Conservation (phyloP, 2,888 invertebrate genomes). For the Acronicta aceris region DNA sequence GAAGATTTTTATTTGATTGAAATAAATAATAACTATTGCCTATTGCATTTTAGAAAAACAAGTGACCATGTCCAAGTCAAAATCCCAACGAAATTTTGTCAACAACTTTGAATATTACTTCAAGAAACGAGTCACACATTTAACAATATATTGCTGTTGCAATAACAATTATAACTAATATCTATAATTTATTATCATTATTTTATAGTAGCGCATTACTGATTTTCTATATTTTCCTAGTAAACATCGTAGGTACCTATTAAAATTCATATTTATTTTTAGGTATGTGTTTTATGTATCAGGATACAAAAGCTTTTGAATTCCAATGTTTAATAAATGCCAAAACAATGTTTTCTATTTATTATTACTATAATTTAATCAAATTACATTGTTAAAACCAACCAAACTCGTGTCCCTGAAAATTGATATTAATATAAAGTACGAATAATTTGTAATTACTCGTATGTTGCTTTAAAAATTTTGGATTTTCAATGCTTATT, state of each 20-base stretch:
- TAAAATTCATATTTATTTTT: neutral
- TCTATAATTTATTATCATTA: slow-evolving; percentile 14
- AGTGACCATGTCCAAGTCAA: slow-evolving; percentile 38
- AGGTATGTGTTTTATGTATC: neutral
- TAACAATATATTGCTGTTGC: slow-evolving; percentile 39
- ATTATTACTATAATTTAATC: too few relatives aligned
- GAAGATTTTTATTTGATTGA: neutral
- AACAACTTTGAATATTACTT: slow-evolving; percentile 27
- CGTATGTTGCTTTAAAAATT: neutral
- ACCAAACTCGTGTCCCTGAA: too few relatives aligned
- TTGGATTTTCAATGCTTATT: slow-evolving; percentile 58
- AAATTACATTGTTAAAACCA: too few relatives aligned
- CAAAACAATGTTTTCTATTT: too few relatives aligned
- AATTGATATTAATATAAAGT: neutral
- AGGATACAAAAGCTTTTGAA: too few relatives aligned
- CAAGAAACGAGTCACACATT: slow-evolving; percentile 36
- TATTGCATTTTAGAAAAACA: neutral
- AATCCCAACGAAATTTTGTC: slow-evolving; percentile 19
- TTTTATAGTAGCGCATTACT: slow-evolving; percentile 15
- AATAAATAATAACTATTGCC: neutral
- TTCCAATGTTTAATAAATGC: too few relatives aligned
- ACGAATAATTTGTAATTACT: neutral
- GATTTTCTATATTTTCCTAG: slow-evolving; percentile 33
- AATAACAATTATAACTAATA: slow-evolving; percentile 29
- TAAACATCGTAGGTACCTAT: slow-evolving; percentile 9